phyloP scores from a whole-genome alignment of 2,797 vertebrate genomes.

The Melanotaenia parkinsoni region DNA sequence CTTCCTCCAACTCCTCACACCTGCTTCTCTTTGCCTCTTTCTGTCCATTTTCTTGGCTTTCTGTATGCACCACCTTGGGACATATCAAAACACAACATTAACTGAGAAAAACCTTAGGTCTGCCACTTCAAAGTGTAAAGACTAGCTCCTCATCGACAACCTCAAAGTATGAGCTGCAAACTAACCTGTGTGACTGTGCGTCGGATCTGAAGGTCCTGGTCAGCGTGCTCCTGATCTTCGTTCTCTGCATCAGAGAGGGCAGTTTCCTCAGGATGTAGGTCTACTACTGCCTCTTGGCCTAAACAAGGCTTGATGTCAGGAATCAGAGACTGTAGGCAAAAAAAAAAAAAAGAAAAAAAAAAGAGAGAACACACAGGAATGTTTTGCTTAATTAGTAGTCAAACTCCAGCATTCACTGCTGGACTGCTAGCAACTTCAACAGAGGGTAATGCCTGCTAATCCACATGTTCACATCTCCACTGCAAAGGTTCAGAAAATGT shows the following conservation, averaged over 20 bases:
- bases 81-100: background rate
- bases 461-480: no score
- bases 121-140: background rate
- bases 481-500: no score
- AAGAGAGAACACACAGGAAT: background rate
- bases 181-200: constrained; percentile 93
- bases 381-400: background rate
- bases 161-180: background rate
- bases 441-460: no score
- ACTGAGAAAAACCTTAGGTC: background rate
- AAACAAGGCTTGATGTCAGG: constrained; percentile 87
- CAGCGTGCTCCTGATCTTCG: constrained; percentile 79
- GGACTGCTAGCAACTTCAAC: no score
- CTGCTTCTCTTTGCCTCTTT: constrained; percentile 79
- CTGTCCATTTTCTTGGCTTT: constrained; percentile 91
- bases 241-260: constrained; percentile 89
- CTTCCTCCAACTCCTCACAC: constrained; percentile 78
- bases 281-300: constrained; percentile 89
- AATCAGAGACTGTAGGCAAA: constrained; percentile 86
- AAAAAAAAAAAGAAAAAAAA: no score
- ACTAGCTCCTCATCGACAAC: background rate
- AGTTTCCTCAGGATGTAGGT: constrained; percentile 90
- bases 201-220: constrained; percentile 91
- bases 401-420: no score
- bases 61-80: constrained; percentile 85